These are phyloP conservation scores for Hymenochirus boettgeri DNA, from an alignment of 2,113 vertebrate genomes.

Conservation along the genomic window DNA sequence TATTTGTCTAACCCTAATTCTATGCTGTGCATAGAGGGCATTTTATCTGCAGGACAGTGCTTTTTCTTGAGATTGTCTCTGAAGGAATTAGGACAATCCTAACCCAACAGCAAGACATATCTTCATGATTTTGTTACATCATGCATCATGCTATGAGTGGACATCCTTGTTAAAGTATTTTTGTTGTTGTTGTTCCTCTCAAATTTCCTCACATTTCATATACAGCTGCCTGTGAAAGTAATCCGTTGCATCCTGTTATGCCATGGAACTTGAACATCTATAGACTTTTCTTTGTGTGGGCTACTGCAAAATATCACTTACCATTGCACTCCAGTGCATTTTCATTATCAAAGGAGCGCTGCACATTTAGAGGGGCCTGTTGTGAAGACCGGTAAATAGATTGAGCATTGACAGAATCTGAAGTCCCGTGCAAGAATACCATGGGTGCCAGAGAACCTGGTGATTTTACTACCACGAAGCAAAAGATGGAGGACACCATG, in stretches of 20 bases:
- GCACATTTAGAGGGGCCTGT: not conserved
- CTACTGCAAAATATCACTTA: not conserved
- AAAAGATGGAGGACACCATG: not conserved
- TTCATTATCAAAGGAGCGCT: not conserved
- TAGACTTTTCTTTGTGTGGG: not conserved
- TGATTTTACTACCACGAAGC: not conserved
- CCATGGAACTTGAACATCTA: not conserved
- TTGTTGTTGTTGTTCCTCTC: not conserved
- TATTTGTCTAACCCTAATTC: not conserved
- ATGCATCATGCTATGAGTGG: not conserved
- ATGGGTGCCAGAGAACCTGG: not conserved
- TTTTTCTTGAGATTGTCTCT: not conserved
- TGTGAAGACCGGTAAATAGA: not conserved
- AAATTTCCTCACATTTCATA: not conserved
- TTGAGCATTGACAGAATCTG: not conserved
- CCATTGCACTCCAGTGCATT: not conserved
- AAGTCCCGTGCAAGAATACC: not conserved
- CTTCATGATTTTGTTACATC: not conserved
- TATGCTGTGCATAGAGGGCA: constrained; percentile 8
- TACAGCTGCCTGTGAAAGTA: constrained; percentile 1
- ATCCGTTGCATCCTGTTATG: not conserved
- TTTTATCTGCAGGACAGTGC: constrained; percentile 1
- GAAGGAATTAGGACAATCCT: not conserved
- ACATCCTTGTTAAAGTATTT: not conserved
- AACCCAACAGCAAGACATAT: not conserved